Evolutionary conservation across 2,888 invertebrate genomes (phyloP), one percentile per base, ranked within the genome.

Genomic region (Sipha maydis): DNA sequence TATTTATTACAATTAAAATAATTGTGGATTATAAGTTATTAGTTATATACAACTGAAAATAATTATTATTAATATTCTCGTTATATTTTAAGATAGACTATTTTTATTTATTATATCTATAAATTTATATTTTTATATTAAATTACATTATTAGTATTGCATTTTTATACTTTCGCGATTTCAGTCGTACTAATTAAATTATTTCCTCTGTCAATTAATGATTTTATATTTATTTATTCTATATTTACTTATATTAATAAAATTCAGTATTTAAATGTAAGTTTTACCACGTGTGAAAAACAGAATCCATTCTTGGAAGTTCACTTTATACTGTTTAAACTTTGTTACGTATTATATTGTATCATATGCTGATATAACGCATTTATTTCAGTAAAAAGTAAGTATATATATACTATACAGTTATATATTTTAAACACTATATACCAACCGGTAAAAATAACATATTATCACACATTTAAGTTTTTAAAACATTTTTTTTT

Each of bases 261-360:
- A 56, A 1, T 67, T n/a, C 14, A 19, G 17, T 61, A 67, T 79
- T 61, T 79, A 80, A 80, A 80, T 61, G 34, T 61, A 61, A 34
- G 17, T 41, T 19, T 67, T 28, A 17, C 9, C 9, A n/a, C 19
- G 3, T 17, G 38, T 80, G 41, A 80, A 21, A 80, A 80, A 56
- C 8, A 3, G 80, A 80, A 80, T 67, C 38, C n/a, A 41, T 67
- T 80, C 3, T 9, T 21, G 38, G 19, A 67, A 67, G 21, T 17
- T n/a, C 31, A 38, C n/a, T 41, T 28, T 80, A 8, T 67, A 9
- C n/a, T 79, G 56, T 79, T 80, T 5, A 41, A 41, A 80, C 80
- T n/a, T 80, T 67, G 19, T 67, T 80, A 31, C 21, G 28, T 31
- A 25, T 14, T 34, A 56, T 61, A 34, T 21, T 41, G 77, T 78